Percentiles rank a stretch among this genome's conserved stretches.
phyloP scores from a whole-genome alignment of 2,888 invertebrate species.

The Fissipunctia ypsillon region DNA sequence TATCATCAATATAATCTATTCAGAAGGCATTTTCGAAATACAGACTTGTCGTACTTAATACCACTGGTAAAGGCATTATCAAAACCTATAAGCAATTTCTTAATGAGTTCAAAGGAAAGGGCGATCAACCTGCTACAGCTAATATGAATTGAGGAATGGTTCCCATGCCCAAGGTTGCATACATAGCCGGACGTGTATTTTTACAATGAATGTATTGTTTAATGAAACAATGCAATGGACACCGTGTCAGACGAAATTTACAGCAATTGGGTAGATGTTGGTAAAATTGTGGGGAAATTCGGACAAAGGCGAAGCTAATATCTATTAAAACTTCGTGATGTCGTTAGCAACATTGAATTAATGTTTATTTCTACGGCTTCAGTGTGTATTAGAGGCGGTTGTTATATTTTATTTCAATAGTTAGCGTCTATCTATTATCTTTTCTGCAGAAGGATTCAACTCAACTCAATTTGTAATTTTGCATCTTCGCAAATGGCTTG shows the following conservation, averaged over 20 bases:
- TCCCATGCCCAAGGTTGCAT: conserved; percentile 67
- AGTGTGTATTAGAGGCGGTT: conserved; percentile 4
- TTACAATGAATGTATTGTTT: conserved; percentile 78
- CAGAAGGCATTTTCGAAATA: conserved; percentile 9
- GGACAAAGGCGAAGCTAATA: conserved; percentile 60
- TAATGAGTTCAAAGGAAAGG: conserved; percentile 61
- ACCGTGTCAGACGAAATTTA: conserved; percentile 67
- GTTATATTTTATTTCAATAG: neutral
- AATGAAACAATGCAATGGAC: conserved; percentile 75
- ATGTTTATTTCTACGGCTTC: conserved; percentile 27
- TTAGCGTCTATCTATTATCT: neutral
- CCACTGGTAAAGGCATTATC: conserved; percentile 52
- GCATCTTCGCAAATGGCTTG: neutral
- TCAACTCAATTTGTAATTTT: neutral
- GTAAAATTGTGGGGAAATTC: conserved; percentile 47
- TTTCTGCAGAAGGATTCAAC: conserved; percentile 2
- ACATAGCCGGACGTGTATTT: conserved; percentile 68
- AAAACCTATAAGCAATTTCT: conserved; percentile 31
- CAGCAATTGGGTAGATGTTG: conserved; percentile 47
- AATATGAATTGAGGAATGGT: conserved; percentile 41
- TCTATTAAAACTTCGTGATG: conserved; percentile 22
- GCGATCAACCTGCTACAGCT: conserved; percentile 14
- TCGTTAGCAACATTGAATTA: conserved; percentile 29
- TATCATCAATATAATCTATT: conserved; percentile 2
- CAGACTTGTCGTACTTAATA: conserved; percentile 8